Evolutionary conservation across 2,888 invertebrate genomes (phyloP).

Genomic region (Leuctra nigra): DNA sequence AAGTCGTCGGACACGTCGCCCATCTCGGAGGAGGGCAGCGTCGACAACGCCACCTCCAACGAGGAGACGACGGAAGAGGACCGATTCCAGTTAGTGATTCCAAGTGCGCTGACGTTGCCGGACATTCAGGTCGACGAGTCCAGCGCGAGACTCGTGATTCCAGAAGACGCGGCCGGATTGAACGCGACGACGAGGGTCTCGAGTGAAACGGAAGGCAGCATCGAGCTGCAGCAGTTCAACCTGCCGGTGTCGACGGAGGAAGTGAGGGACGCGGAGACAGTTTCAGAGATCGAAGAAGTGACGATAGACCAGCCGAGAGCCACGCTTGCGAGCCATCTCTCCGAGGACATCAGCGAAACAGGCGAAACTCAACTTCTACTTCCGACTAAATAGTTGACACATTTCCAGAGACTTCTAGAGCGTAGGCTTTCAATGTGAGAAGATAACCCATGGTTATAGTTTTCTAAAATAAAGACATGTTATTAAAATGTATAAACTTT

Average conservation of each 20-base stretch:
- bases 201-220: neutral
- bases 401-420: no score
- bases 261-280: neutral
- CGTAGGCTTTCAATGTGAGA: no score
- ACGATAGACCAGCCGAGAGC: neutral
- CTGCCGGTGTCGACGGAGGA: neutral
- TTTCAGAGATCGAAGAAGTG: neutral
- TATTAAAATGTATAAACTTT: no score
- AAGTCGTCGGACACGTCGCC: neutral
- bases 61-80: neutral
- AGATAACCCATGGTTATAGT: no score
- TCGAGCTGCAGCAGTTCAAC: neutral
- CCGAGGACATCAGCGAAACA: slow-evolving; percentile 13
- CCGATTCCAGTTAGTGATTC: neutral
- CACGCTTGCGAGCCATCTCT: neutral
- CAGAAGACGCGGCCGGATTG: neutral
- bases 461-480: no score
- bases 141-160: neutral
- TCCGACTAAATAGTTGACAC: neutral
- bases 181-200: neutral
- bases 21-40: neutral
- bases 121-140: neutral
- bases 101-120: neutral
- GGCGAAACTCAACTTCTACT: slow-evolving; percentile 5
- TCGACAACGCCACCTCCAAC: neutral